These are phyloP conservation scores for Heterodera filipjevi DNA, from an alignment of 2,888 invertebrate genomes.

Conservation along the genomic window DNA sequence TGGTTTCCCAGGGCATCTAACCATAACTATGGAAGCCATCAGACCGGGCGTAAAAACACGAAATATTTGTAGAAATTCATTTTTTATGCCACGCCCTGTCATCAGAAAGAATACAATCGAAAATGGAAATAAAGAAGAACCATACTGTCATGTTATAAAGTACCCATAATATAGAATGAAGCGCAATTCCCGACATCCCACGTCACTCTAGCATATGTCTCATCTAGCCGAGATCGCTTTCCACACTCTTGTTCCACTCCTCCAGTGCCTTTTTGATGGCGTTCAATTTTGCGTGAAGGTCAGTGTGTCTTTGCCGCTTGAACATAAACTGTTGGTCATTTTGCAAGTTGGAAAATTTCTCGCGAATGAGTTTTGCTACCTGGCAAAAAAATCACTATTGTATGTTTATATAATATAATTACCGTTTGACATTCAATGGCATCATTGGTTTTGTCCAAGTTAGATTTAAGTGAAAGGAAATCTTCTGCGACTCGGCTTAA, in stretches of 20 bases:
- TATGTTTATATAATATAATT: not conserved
- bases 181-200: not conserved
- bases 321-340: constrained; percentile 35
- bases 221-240: not conserved
- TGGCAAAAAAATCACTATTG: not conserved
- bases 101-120: no score
- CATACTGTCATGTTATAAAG: not conserved
- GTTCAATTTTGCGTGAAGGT: constrained; percentile 51
- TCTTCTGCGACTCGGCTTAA: constrained; percentile 36
- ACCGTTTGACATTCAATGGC: constrained; percentile 37
- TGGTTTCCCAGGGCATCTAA: not conserved
- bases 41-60: not conserved
- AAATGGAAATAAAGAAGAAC: no score
- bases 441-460: constrained; percentile 7
- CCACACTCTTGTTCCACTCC: constrained; percentile 40
- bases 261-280: constrained; percentile 51
- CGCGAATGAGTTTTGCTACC: constrained; percentile 34
- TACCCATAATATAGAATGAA: not conserved
- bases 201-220: not conserved
- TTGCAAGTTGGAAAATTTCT: constrained; percentile 33
- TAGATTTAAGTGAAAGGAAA: constrained; percentile 35
- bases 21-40: not conserved
- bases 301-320: constrained; percentile 51
- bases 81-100: not conserved
- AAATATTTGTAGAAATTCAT: not conserved